A percentile compares a stretch with the other conserved stretches of the same genome.
Conservation (phyloP, 1,140 invertebrate species). For the Caenorhabditis tropicalis region DNA sequence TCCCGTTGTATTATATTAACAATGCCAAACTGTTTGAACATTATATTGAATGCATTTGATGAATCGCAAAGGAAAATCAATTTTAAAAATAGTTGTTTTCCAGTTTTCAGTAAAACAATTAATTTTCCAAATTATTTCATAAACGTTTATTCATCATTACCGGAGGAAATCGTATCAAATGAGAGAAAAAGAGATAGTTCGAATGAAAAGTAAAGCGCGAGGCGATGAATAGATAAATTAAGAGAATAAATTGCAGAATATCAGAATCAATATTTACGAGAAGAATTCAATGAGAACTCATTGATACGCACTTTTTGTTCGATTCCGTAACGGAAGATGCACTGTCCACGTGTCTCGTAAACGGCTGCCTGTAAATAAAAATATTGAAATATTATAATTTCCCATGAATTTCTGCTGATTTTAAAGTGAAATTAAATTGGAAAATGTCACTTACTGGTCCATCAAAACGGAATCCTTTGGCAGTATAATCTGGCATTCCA, state of each 20-base stretch:
- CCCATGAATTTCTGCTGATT: no score
- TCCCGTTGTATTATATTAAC: no score
- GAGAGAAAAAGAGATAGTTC: neutral
- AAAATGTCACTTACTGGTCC: slow-evolving; percentile 52
- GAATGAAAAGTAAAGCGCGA: neutral
- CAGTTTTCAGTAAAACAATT: no score
- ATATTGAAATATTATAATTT: neutral
- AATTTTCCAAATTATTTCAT: no score
- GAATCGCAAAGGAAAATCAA: no score
- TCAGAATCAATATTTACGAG: neutral
- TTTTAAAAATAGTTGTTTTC: no score
- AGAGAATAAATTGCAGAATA: no score
- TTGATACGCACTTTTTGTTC: slow-evolving; percentile 72
- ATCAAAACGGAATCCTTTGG: slow-evolving; percentile 65
- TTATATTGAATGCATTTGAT: no score
- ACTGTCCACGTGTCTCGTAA: slow-evolving; percentile 69
- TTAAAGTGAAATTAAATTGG: neutral
- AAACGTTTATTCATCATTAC: neutral
- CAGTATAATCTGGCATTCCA: slow-evolving; percentile 63
- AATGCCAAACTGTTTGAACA: no score
- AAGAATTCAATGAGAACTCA: slow-evolving; percentile 55
- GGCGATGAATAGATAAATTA: neutral
- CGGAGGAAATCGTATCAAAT: neutral
- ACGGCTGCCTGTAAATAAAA: slow-evolving; percentile 56
- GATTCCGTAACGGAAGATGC: slow-evolving; percentile 72